A percentile compares a stretch with the other conserved stretches of the same genome.
These are phyloP conservation scores for Neolamprologus hecqui DNA, from an alignment of 2,113 vertebrate species.

Conservation along the genomic window DNA sequence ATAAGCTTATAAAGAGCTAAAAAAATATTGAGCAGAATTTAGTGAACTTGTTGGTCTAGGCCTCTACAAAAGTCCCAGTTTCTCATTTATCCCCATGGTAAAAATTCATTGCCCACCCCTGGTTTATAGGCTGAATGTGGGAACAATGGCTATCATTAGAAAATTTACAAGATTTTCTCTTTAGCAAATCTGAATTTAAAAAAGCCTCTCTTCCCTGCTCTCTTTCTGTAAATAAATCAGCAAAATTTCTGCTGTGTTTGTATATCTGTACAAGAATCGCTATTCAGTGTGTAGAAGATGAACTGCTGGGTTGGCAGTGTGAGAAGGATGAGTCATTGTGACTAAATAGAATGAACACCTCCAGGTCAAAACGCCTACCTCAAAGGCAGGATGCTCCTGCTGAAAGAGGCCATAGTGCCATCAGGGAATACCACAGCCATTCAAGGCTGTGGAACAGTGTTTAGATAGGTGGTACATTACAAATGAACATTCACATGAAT, in stretches of 20 bases:
- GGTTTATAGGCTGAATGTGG: background rate
- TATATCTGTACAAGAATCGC: background rate
- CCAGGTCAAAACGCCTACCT: background rate
- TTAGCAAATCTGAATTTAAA: background rate
- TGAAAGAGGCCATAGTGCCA: background rate
- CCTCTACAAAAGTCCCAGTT: background rate
- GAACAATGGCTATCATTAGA: background rate
- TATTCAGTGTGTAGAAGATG: background rate
- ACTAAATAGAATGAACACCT: background rate
- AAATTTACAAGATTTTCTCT: background rate
- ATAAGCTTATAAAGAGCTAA: background rate
- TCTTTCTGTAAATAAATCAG: background rate
- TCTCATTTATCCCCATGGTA: background rate
- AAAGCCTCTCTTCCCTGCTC: background rate
- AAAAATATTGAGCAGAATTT: background rate
- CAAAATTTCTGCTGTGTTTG: background rate
- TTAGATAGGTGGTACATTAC: background rate
- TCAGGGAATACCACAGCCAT: background rate
- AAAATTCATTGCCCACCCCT: background rate
- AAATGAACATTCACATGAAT: background rate
- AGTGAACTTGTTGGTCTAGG: background rate
- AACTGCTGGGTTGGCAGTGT: background rate
- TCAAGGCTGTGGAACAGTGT: background rate
- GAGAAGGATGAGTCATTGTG: background rate
- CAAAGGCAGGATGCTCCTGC: background rate